A percentile compares a stretch with the other conserved stretches of the same genome.
Conservation (phyloP, 2,797 vertebrate species). For the Dicrostonyx torquatus region DNA sequence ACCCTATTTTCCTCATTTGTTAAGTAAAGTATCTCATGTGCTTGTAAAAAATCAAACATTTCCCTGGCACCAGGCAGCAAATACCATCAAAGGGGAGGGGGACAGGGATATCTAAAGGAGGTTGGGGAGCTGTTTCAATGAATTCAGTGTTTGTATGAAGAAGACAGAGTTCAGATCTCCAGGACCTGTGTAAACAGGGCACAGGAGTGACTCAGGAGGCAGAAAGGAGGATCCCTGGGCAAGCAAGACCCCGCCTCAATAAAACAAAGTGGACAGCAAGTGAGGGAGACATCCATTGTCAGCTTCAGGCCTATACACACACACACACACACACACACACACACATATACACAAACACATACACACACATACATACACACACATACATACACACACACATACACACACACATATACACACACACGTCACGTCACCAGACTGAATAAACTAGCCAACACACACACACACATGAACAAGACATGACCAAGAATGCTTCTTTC, state of each 20-base stretch:
- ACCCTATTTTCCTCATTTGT: neutral
- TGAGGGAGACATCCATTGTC: neutral
- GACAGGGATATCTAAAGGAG: neutral
- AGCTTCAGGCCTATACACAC: neutral
- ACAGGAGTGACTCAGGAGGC: neutral
- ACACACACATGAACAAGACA: neutral
- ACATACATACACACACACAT: neutral
- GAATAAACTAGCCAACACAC: neutral
- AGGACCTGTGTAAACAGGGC: neutral
- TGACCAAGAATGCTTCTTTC: neutral
- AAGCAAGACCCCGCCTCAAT: neutral
- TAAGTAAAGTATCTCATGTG: neutral
- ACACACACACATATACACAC: neutral
- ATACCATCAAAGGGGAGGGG: neutral
- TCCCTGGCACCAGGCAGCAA: neutral
- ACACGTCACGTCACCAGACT: neutral
- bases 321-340: neutral
- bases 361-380: neutral
- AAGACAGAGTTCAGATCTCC: neutral
- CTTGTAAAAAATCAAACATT: neutral
- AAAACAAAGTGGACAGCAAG: neutral
- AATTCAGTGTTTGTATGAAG: neutral
- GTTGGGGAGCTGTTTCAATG: neutral
- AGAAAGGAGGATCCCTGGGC: neutral
- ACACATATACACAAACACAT: too few species aligned